Evolutionary conservation across 2,113 vertebrate species (phyloP), one percentile per base, ranked within the genome.

Genomic region (Periophthalmus modestus): DNA sequence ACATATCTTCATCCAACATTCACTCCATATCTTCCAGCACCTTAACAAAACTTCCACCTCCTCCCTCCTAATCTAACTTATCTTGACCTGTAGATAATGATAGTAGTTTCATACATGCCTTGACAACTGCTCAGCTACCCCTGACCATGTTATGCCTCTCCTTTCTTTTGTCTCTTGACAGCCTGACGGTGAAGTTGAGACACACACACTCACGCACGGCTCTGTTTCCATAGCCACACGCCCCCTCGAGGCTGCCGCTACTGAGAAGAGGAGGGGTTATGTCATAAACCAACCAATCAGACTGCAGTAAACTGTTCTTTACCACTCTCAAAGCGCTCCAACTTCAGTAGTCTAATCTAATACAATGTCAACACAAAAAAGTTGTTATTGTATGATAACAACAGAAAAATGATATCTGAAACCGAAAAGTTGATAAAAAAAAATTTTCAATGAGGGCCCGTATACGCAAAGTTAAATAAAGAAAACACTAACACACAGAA

Each of bases 191-290:
- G 87, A 91, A 90, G 90, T 92, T 92, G n/a, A 68, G 69, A 69
- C 74, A 14, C 68, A 57, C 74, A 67, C 75, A 62, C 14, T 69
- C 75, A 78, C 67, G 72, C 78, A 67, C 50, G 0, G 73, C 77
- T 84, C 77, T 0, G 86, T 91, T 90, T 90, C 89, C 91, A 90
- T 88, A 85, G 87, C 80, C 88, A 92, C 83, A 89, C 88, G 81
- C 91, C 88, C 82, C 79, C 86, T 79, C 78, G 52, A 61, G 77
- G 81, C 79, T 83, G 79, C 75, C 36, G 74, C 21, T 65, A 55
- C 50, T 9, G 43, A 74, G 66, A 74, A 78, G 73, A 80, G 79
- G 84, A 52, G 86, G 83, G 77, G 81, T 24, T 66, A 82, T 79
- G 79, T 70, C 73, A 73, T 61, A 61, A 73, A 48, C 80, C 74